Evolutionary conservation across 2,888 invertebrate genomes (phyloP).

Genomic region (Tipula vernalis): DNA sequence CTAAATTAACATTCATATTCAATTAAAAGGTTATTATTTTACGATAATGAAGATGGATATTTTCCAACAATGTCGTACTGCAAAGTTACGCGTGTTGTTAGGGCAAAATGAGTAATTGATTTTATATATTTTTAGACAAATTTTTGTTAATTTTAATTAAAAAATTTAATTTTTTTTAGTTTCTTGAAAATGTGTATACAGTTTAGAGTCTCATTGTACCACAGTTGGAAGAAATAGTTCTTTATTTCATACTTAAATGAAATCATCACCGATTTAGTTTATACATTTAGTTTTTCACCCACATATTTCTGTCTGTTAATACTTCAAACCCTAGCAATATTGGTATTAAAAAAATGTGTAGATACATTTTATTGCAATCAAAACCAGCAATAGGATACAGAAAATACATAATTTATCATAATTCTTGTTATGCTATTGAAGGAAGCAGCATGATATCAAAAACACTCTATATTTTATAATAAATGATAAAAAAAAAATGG

Average conservation of each 20-base stretch:
- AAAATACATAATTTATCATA: not conserved
- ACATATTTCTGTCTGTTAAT: not conserved
- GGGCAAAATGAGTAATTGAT: not conserved
- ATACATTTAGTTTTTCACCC: not conserved
- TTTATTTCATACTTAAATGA: not conserved
- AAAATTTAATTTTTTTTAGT: not conserved
- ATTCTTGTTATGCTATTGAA: not conserved
- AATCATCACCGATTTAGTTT: not conserved
- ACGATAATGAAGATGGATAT: not conserved
- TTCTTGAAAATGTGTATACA: not conserved
- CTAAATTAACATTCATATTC: not conserved
- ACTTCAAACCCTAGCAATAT: not conserved
- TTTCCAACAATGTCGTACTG: not conserved
- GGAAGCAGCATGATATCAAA: not conserved
- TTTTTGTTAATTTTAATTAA: not conserved
- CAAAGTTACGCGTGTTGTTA: not conserved
- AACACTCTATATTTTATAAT: not conserved
- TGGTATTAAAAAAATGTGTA: not conserved
- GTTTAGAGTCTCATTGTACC: not conserved
- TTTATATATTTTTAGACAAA: not conserved
- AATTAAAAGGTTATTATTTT: not conserved
- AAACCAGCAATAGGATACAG: not conserved
- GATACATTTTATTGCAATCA: not conserved
- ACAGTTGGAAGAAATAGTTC: not conserved
- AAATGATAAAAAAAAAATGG: not conserved